Conservation (phyloP, 2,113 vertebrate species). For the Clinocottus analis region DNA sequence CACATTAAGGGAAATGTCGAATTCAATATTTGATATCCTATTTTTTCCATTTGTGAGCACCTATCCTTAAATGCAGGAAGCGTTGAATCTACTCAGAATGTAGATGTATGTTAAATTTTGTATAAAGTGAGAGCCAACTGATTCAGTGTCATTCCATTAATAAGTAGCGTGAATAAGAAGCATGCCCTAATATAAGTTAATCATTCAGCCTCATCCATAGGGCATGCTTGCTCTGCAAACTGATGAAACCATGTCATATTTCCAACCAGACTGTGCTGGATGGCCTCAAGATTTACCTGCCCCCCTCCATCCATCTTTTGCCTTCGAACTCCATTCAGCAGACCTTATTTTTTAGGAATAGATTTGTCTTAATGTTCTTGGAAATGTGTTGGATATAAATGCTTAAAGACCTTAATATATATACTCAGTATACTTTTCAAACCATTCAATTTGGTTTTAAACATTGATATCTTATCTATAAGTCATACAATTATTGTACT, state of each 20-base stretch:
- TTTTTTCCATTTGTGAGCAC: neutral
- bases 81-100: slow-evolving; percentile 6
- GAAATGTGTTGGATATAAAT: neutral
- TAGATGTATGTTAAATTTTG: slow-evolving; percentile 8
- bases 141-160: slow-evolving; percentile 12
- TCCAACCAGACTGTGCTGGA: slow-evolving; percentile 54
- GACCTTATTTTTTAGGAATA: neutral
- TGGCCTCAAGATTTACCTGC: slow-evolving; percentile 4
- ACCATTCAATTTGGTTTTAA: neutral
- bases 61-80: neutral
- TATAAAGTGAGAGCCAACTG: neutral
- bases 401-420: neutral
- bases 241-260: slow-evolving; percentile 61
- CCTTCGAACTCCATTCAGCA: slow-evolving; percentile 1
- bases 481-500: neutral
- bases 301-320: neutral
- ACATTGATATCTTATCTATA: neutral
- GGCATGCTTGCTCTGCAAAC: slow-evolving; percentile 37
- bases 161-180: slow-evolving; percentile 19
- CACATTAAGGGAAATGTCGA: slow-evolving; percentile 19
- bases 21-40: neutral
- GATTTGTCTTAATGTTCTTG: slow-evolving; percentile 12
- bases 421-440: neutral
- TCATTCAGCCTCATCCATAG: slow-evolving; percentile 23
- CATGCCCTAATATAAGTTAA: slow-evolving; percentile 1